Evolutionary conservation across 1,140 invertebrate genomes (phyloP).

Genomic region (Bombyx mandarina): DNA sequence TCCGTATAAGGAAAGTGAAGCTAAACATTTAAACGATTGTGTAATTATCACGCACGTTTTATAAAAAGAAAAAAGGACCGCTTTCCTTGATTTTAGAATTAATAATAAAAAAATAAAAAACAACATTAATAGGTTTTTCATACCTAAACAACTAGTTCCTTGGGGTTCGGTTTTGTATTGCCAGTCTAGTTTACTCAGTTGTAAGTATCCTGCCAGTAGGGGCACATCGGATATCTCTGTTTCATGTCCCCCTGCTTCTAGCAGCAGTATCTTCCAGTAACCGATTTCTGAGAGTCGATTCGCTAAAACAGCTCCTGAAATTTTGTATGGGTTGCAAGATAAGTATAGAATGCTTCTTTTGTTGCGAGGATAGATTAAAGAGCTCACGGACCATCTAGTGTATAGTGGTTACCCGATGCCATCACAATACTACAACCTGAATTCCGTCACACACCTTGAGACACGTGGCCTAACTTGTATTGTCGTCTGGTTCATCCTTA

Average conservation of each 20-base stretch:
- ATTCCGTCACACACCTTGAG: too few species aligned
- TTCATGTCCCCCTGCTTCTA: conserved; percentile 94
- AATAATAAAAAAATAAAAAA: neutral
- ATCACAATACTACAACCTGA: too few species aligned
- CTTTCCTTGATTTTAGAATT: neutral
- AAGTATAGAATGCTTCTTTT: too few species aligned
- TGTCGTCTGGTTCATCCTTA: too few species aligned
- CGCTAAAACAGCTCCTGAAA: conserved; percentile 88
- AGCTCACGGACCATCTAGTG: too few species aligned
- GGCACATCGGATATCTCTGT: conserved; percentile 92
- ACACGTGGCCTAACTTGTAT: too few species aligned
- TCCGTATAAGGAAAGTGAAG: neutral
- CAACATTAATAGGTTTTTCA: conserved; percentile 5
- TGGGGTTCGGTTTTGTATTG: conserved; percentile 93
- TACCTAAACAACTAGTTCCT: conserved; percentile 84
- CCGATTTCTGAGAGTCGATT: conserved; percentile 85
- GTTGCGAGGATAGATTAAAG: too few species aligned
- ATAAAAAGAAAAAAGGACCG: neutral
- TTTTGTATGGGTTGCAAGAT: too few species aligned
- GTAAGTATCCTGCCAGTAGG: conserved; percentile 87
- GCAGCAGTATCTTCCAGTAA: conserved; percentile 85
- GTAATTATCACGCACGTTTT: neutral
- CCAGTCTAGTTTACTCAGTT: conserved; percentile 92
- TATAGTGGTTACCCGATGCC: too few species aligned
- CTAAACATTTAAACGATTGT: neutral